Conservation (phyloP, 2,113 vertebrate genomes). For the Anoura caudifer region DNA sequence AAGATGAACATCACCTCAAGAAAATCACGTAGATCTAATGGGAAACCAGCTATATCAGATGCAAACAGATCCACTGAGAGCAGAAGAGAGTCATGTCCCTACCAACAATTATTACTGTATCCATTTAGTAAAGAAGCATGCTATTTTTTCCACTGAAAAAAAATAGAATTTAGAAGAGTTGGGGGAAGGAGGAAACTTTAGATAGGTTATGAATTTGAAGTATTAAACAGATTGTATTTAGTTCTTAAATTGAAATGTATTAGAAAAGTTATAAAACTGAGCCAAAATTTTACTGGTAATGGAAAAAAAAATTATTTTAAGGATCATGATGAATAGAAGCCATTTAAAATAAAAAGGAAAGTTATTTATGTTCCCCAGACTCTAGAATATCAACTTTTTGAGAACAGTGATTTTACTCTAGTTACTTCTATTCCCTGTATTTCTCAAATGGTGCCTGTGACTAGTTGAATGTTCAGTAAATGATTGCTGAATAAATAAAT, state of each 20-base stretch:
- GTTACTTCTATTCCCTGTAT: neutral
- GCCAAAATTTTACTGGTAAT: neutral
- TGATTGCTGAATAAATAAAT: neutral
- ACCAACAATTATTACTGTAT: neutral
- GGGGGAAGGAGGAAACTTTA: neutral
- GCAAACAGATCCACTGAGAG: neutral
- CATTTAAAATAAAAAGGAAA: neutral
- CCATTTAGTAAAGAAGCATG: neutral
- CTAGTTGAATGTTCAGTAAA: neutral
- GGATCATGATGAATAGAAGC: neutral
- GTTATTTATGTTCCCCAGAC: neutral
- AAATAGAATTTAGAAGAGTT: neutral
- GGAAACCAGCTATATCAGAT: neutral
- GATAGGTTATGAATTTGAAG: neutral
- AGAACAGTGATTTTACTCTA: neutral
- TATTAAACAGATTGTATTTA: neutral
- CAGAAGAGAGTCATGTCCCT: neutral
- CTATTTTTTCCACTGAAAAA: neutral
- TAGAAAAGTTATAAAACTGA: neutral
- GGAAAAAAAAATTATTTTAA: neutral
- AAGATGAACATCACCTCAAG: neutral
- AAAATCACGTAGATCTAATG: neutral
- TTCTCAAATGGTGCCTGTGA: neutral
- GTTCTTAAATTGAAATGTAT: neutral
- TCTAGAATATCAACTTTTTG: neutral